phyloP scores from a whole-genome alignment of 2,113 vertebrate species.

The Nycticebus coucang region DNA sequence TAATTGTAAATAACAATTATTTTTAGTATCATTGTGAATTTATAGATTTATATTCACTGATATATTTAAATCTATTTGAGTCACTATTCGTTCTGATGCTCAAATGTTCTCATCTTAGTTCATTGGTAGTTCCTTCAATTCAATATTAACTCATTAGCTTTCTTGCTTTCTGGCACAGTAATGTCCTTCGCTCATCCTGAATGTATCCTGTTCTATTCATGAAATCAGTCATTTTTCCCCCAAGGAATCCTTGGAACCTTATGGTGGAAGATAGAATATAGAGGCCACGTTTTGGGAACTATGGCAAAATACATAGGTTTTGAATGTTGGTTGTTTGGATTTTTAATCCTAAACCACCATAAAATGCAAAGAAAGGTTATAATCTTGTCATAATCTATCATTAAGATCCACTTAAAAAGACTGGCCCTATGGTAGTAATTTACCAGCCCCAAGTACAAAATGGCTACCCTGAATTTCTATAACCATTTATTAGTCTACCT shows the following conservation, averaged over 20 bases:
- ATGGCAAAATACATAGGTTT: conserved; percentile 1
- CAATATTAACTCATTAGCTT: background rate
- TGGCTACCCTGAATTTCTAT: background rate
- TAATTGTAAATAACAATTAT: conserved; percentile 27
- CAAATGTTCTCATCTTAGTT: background rate
- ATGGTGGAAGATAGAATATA: background rate
- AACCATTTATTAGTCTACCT: background rate
- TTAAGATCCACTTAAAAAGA: background rate
- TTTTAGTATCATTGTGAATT: conserved; percentile 49
- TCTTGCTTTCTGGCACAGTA: conserved; percentile 17
- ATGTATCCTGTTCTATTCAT: conserved; percentile 4
- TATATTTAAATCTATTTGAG: conserved; percentile 4
- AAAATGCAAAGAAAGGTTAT: background rate
- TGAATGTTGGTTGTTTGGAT: background rate
- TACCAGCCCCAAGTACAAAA: background rate
- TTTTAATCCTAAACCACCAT: conserved; percentile 18
- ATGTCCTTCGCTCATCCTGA: background rate
- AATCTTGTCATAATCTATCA: background rate
- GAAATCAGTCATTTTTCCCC: conserved; percentile 24
- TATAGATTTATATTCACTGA: conserved; percentile 1
- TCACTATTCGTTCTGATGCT: conserved; percentile 29
- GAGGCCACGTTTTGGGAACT: background rate
- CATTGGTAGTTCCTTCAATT: background rate
- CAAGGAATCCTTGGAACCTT: background rate
- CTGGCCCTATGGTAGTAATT: background rate